A percentile compares a stretch with the other conserved stretches of the same genome.
Conservation (phyloP, 1,140 invertebrate genomes). For the Lysiphlebus fabarum region DNA sequence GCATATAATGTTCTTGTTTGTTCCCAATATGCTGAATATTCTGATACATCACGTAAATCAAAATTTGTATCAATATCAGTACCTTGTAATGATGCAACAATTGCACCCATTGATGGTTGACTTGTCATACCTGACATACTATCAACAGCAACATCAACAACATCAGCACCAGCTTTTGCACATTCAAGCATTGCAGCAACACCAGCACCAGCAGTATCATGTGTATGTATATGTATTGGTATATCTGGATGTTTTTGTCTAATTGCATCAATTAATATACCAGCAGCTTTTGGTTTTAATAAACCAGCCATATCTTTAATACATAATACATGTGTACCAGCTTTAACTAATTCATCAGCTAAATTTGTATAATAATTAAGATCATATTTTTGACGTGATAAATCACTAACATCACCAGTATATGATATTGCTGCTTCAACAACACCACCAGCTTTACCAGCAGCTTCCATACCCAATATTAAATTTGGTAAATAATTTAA, state of each 20-base stretch:
- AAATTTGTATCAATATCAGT: constrained; percentile 67
- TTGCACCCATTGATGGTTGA: constrained; percentile 96
- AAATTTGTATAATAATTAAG: constrained; percentile 93
- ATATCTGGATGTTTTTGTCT: constrained; percentile 90
- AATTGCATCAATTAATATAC: constrained; percentile 82
- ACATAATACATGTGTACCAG: constrained; percentile 91
- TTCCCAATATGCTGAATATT: constrained; percentile 99
- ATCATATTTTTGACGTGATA: constrained; percentile 87
- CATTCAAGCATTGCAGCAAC: constrained; percentile 95
- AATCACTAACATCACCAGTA: constrained; percentile 96
- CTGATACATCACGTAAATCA: constrained; percentile 76
- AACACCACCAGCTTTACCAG: constrained; percentile 94
- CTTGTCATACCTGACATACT: constrained; percentile 98
- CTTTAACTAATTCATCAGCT: constrained; percentile 92
- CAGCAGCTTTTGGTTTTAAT: constrained; percentile 89
- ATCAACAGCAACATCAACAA: constrained; percentile 97
- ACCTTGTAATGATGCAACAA: constrained; percentile 81
- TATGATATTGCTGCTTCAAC: constrained; percentile 98
- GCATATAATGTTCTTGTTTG: constrained; percentile 94
- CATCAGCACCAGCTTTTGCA: constrained; percentile 92
- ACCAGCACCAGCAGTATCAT: constrained; percentile 95
- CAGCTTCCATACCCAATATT: constrained; percentile 97
- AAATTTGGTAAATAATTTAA: constrained; percentile 98
- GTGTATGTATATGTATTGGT: constrained; percentile 98
- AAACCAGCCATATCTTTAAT: constrained; percentile 99